Conservation (phyloP, 2,797 vertebrate species). For the Sternotherus odoratus region DNA sequence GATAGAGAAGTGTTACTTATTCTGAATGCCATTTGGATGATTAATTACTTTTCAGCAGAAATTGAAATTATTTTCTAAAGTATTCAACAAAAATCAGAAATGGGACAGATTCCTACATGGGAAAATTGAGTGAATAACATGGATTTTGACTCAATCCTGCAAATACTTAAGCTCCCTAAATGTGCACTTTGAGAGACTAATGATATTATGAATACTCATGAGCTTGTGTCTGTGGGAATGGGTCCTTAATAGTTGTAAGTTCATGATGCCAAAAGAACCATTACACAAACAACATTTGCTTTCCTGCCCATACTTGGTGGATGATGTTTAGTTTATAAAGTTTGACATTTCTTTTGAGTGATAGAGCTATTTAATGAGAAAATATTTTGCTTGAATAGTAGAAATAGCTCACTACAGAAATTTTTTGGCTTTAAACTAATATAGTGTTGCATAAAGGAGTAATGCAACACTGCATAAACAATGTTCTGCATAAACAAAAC, state of each 20-base stretch:
- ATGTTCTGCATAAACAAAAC: not conserved
- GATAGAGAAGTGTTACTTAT: not conserved
- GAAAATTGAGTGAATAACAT: not conserved
- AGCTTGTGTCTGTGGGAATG: not conserved
- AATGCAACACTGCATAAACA: too few species aligned
- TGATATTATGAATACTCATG: not conserved
- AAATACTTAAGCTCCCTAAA: accelerated
- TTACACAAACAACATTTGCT: accelerated
- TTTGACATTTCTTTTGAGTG: not conserved
- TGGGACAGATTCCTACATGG: not conserved
- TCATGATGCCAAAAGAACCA: not conserved
- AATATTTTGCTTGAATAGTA: accelerated
- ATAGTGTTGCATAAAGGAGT: not conserved
- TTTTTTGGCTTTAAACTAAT: not conserved
- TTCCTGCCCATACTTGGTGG: accelerated
- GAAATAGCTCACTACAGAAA: not conserved
- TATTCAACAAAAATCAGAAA: not conserved
- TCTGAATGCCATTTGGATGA: not conserved
- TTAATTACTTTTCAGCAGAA: not conserved
- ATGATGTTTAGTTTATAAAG: accelerated
- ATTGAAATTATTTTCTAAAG: not conserved
- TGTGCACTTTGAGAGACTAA: not conserved
- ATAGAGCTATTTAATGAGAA: not conserved
- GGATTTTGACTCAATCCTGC: not conserved
- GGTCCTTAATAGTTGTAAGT: accelerated